Percentiles rank a stretch among this genome's conserved stretches.
Evolutionary conservation across 2,113 vertebrate species (phyloP).

Genomic region (Myotis brandtii): DNA sequence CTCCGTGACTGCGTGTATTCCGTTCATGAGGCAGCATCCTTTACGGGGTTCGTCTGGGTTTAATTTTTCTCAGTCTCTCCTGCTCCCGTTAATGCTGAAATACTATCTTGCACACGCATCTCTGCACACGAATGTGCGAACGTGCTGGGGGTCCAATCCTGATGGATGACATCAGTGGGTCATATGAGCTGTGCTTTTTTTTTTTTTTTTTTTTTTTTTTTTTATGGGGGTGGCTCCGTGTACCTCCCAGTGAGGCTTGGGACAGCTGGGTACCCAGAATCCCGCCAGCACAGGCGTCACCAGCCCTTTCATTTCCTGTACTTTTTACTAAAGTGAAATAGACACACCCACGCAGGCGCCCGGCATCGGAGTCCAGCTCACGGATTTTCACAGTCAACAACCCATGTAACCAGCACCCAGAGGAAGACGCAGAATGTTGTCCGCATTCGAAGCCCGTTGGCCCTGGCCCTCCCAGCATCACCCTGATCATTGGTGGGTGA

Average conservation of each 20-base stretch:
- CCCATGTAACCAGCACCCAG: not conserved
- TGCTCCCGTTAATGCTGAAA: accelerated
- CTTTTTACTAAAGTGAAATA: not conserved
- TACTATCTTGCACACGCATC: accelerated
- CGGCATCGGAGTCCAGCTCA: not conserved
- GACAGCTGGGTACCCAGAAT: accelerated
- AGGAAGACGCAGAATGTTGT: too few relatives aligned
- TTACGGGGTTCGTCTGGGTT: accelerated
- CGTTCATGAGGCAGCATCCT: accelerated
- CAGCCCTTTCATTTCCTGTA: not conserved
- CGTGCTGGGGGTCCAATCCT: accelerated
- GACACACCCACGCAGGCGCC: accelerated
- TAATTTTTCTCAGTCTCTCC: not conserved
- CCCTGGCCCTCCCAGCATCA: not conserved
- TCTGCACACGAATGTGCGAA: not conserved
- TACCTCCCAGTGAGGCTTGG: accelerated
- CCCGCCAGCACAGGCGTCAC: accelerated
- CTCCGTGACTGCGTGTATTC: accelerated
- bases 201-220: not conserved
- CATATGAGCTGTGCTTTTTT: not conserved
- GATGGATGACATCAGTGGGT: accelerated
- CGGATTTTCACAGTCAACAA: not conserved
- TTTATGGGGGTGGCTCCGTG: accelerated
- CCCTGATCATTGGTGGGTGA: not conserved
- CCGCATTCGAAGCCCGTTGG: not conserved